Base-by-base conservation (phyloP, 2,797 vertebrate species). In the Poeciliopsis infans region DNA sequence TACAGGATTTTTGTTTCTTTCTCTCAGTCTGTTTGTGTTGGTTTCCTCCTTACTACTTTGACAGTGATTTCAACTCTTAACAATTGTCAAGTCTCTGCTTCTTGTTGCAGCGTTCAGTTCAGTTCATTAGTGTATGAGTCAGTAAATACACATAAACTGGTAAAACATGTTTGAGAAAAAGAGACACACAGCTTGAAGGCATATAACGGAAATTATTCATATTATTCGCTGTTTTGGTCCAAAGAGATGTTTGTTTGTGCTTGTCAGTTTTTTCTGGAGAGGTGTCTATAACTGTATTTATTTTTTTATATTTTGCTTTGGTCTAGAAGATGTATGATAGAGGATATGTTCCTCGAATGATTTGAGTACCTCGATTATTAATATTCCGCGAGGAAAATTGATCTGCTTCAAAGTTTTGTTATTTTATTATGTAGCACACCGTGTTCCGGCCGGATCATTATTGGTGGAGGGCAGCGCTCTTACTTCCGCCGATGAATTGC, bases 21-120 rank as follows among this genome's bases (percentile, higher is more conserved):
- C 76, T 79, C 20, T 80, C 68, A 55, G n/a, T 72, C 74, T 69
- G 77, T 33, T 61, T 77, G 68, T 76, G 41, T 51, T 74, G 55
- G 20, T 75, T 7, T n/a, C n/a, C 68, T 71, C n/a, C 39, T 28
- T 43, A 4, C 25, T 46, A 64, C 2, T 75, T 72, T 79, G 11
- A 70, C 39, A 33, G 41, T 43, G 41, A 81, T 41, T 76, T 66
- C 7, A 70, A 46, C 23, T 28, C 41, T 45, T 45, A 28, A 16
- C 7, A 4, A 2, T 31, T 28, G 2, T 39, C 20, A 41, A 68
- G 64, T 45, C 25, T 46, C 16, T 71, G 25, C 76, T 53, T 77
- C 47, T 43, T 51, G 20, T 41, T 45, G 25, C 43, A 71, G 43
- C 41, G 46, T 46, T 55, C 15, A 55, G 41, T 41, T 74, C 36